Conservation (phyloP, 2,888 invertebrate genomes). For the Dichetophora obliterata region DNA sequence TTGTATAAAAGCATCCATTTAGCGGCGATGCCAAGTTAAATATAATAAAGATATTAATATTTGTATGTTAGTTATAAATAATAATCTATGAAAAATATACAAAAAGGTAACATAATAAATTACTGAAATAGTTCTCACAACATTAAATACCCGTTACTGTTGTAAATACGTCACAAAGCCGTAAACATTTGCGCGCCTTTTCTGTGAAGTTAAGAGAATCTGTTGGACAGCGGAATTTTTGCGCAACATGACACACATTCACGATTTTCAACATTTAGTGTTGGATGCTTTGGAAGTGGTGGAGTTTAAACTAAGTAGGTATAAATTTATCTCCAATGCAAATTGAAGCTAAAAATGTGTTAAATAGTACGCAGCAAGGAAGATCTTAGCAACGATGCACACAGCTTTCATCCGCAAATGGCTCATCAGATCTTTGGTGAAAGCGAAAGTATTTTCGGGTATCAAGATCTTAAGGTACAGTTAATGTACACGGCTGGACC, state of each 20-base stretch:
- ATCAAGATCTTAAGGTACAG: conserved; percentile 83
- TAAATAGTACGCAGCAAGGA: conserved; percentile 73
- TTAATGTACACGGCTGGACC: conserved; percentile 86
- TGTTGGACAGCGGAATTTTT: not conserved
- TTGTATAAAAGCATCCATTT: too few species aligned
- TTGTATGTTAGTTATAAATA: too few species aligned
- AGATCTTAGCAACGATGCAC: conserved; percentile 77
- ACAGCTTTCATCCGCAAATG: conserved; percentile 84
- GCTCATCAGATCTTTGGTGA: conserved; percentile 95
- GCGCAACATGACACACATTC: conserved; percentile 59
- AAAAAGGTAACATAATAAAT: not conserved
- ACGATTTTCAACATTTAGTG: conserved; percentile 64
- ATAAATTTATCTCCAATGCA: not conserved
- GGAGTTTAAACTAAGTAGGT: conserved; percentile 68
- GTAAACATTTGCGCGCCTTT: conserved; percentile 31
- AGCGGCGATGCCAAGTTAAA: too few species aligned
- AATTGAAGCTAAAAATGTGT: conserved; percentile 19
- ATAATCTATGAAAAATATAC: too few species aligned
- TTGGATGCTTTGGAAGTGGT: conserved; percentile 65
- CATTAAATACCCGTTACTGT: too few species aligned
- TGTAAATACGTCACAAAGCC: too few species aligned
- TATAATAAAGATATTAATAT: too few species aligned
- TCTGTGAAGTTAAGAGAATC: not conserved
- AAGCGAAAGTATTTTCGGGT: conserved; percentile 94
- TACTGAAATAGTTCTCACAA: not conserved